Evolutionary conservation across 2,113 vertebrate species (phyloP), one percentile per base, ranked within the genome.

Genomic region (Cardinalis cardinalis): DNA sequence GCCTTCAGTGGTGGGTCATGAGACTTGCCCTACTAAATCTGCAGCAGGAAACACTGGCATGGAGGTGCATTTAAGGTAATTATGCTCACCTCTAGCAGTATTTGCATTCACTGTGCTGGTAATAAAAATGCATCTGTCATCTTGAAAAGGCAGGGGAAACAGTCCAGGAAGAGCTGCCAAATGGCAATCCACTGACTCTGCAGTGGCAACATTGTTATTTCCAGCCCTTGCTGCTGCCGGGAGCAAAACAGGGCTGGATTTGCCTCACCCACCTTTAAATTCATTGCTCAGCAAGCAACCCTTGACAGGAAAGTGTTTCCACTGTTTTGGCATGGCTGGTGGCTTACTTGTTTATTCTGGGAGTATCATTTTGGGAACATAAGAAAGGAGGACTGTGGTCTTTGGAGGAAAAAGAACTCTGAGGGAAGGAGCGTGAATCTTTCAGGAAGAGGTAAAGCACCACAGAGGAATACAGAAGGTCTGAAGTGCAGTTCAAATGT

Each of bases 201-300:
- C 6, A 48, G 34, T 36, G 48, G 31, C 36, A 61, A 31, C 5
- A 1, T 14, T 41, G 23, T 64, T 74, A n/a, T 48, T 17, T 10
- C 18, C 8, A 14, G 3, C 2, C 6, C 7, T 19, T 10, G 18
- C 17, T 1, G 4, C 43, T 36, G 16, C n/a, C 18, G 21, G 55
- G 34, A 85, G 38, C 28, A 71, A 61, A 77, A 63, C 25, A 43
- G 52, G 31, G 18, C n/a, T 52, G 51, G 40, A 31, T 90, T 95
- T 74, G 83, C 40, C 8, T n/a, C 0, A 3, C 85, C 13, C 46
- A 40, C 28, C 38, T 70, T 65, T 72, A 34, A 65, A 79, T 78
- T 52, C 9, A 18, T 56, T 4, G 3, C 41, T 59, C 24, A 28
- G 59, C n/a, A 76, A 76, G 63, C 61, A 71, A 23, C 18, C 24